These are phyloP conservation scores for Ormyrus rosae DNA, from an alignment of 2,888 invertebrate species.

Conservation along the genomic window DNA sequence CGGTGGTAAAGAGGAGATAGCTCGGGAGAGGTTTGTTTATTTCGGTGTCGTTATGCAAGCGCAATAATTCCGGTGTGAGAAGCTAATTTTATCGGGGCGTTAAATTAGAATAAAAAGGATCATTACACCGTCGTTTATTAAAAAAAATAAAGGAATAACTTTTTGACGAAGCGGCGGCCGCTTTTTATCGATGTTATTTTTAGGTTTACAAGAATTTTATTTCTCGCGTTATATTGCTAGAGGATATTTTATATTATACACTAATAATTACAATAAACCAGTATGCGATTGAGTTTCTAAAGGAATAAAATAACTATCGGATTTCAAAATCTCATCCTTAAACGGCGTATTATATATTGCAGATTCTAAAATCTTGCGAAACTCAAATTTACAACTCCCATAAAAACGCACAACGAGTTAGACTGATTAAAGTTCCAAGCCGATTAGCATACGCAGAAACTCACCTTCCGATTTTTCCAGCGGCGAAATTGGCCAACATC, in stretches of 20 bases:
- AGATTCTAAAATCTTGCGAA: too few relatives aligned
- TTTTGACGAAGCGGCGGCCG: background rate
- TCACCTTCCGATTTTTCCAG: background rate
- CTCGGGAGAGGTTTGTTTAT: too few relatives aligned
- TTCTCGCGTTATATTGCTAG: background rate
- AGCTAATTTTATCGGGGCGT: too few relatives aligned
- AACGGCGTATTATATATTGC: too few relatives aligned
- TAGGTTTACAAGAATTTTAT: background rate
- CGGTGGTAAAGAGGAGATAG: too few relatives aligned
- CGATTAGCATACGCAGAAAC: background rate
- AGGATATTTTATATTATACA: background rate
- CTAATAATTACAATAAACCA: background rate
- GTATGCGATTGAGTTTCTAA: conserved; percentile 1
- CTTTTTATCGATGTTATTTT: background rate
- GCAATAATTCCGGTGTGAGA: too few relatives aligned
- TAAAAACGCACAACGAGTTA: background rate
- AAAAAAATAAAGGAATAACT: background rate
- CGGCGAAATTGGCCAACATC: background rate
- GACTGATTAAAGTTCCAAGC: background rate
- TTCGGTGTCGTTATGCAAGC: too few relatives aligned
- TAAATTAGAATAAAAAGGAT: too few relatives aligned
- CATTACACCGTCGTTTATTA: too few relatives aligned
- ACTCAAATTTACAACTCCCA: background rate
- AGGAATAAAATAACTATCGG: background rate
- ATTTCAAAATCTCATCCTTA: background rate